A percentile compares a stretch with the other conserved stretches of the same genome.
phyloP scores from a whole-genome alignment of 2,113 vertebrate species.

The Buteo buteo region DNA sequence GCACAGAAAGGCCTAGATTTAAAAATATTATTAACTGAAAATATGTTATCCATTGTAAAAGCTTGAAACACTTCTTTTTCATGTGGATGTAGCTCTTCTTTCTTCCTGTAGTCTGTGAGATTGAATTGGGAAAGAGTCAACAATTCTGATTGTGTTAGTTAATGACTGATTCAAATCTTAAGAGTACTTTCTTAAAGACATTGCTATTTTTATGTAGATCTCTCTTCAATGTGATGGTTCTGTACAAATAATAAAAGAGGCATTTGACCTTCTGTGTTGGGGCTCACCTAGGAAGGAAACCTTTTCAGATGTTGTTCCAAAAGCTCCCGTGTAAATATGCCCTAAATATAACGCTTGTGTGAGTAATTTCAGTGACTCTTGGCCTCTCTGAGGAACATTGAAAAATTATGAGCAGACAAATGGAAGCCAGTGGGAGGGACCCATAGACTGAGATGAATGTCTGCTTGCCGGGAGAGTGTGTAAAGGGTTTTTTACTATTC shows the following conservation, averaged over 20 bases:
- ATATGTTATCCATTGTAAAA: neutral
- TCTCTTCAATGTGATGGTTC: neutral
- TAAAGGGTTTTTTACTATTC: neutral
- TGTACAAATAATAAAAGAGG: neutral
- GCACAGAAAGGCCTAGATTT: neutral
- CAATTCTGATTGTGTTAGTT: neutral
- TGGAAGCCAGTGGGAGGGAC: neutral
- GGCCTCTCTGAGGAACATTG: neutral
- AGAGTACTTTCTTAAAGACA: neutral
- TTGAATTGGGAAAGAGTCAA: neutral
- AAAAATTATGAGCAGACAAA: neutral
- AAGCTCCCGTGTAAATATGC: rapidly evolving
- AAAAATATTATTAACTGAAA: neutral
- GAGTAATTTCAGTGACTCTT: neutral
- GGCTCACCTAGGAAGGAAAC: neutral
- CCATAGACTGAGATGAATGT: neutral
- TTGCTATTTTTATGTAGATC: neutral
- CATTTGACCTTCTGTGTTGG: neutral
- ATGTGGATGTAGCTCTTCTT: neutral
- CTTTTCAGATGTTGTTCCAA: neutral
- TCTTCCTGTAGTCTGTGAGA: neutral
- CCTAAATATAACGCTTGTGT: neutral
- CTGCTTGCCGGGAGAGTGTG: neutral
- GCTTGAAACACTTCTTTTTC: neutral
- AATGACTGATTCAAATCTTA: neutral